Evolutionary conservation across 1,140 invertebrate species (phyloP), one percentile per base, ranked within the genome.

Genomic region (Drosophila micromelanica): DNA sequence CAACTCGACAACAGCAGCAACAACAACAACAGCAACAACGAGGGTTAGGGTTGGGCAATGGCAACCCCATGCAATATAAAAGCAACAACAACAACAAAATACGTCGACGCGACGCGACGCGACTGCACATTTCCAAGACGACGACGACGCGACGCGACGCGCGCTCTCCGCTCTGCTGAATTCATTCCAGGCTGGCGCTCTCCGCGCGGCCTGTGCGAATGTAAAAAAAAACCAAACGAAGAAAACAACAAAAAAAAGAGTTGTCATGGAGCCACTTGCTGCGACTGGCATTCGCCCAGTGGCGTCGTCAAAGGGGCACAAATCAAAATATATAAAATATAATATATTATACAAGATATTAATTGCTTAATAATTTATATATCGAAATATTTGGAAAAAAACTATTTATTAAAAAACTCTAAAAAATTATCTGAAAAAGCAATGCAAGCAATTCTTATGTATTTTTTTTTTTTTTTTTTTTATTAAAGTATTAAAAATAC

Each of bases 251-350:
- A 43, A 57, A 15, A 30, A 78, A 85, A 87, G 81, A 87, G 81
- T 85, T 85, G 82, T 87, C 82, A 87, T 85, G 78, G 81, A 75
- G 59, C 55, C 62, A 45, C 20, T 37, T 42, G 20, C 13, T 30
- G 55, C 13, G n/a, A 54, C 45, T 46, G 46, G 38, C 32, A 3
- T 3, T 7, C 48, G 35, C 11, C 8, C 38, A 73, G 49, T 27
- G 60, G 57, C 65, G 55, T 15, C 11, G 15, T 6, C 1, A 7
- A 7, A 55, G 1, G 5, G 59, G 27, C 13, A 7, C 15, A 35
- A 8, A 9, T 35, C 3, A 2, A 27, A 27, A 27, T 27, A 27
- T 27, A 27, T 27, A 23, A 23, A 23, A 23, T 23, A 23, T 3
- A 23, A 23, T 23, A 3, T 23, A 23, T 3, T 3, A 2, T 23